These are phyloP conservation scores for Pasiphila rectangulata DNA, from an alignment of 2,888 invertebrate species.

Conservation along the genomic window DNA sequence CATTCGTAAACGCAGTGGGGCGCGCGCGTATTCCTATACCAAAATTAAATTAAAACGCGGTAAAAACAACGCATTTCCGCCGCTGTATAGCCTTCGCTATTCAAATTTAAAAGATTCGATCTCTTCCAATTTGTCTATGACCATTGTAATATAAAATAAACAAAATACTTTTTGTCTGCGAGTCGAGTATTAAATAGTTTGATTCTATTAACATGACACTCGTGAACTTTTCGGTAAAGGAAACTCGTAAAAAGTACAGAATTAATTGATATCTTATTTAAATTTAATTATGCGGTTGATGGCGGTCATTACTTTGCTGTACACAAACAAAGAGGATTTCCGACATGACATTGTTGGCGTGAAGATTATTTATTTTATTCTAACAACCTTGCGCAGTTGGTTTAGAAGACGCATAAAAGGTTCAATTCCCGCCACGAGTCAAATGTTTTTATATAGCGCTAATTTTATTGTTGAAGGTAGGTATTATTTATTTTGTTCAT, in stretches of 20 bases:
- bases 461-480: too few relatives aligned
- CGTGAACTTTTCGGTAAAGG: slow-evolving; percentile 44
- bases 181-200: slow-evolving; percentile 23
- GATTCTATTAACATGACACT: slow-evolving; percentile 31
- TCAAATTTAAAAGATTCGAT: slow-evolving; percentile 71
- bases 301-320: slow-evolving; percentile 47
- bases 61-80: slow-evolving; percentile 76
- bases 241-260: slow-evolving; percentile 39
- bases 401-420: too few relatives aligned
- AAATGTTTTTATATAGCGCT: too few relatives aligned
- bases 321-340: slow-evolving; percentile 44
- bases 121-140: slow-evolving; percentile 79
- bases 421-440: too few relatives aligned
- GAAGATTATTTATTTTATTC: slow-evolving; percentile 46
- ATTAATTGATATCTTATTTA: slow-evolving; percentile 55
- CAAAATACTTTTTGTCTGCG: slow-evolving; percentile 7
- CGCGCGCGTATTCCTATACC: slow-evolving; percentile 68
- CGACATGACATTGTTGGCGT: slow-evolving; percentile 41
- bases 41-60: slow-evolving; percentile 78
- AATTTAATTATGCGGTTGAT: slow-evolving; percentile 55
- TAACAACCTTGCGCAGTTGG: too few relatives aligned
- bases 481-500: too few relatives aligned
- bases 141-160: slow-evolving; percentile 31
- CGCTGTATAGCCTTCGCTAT: slow-evolving; percentile 53
- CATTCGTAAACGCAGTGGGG: slow-evolving; percentile 76